Evolutionary conservation across 2,113 vertebrate genomes (phyloP).

Genomic region (Rynchops niger): DNA sequence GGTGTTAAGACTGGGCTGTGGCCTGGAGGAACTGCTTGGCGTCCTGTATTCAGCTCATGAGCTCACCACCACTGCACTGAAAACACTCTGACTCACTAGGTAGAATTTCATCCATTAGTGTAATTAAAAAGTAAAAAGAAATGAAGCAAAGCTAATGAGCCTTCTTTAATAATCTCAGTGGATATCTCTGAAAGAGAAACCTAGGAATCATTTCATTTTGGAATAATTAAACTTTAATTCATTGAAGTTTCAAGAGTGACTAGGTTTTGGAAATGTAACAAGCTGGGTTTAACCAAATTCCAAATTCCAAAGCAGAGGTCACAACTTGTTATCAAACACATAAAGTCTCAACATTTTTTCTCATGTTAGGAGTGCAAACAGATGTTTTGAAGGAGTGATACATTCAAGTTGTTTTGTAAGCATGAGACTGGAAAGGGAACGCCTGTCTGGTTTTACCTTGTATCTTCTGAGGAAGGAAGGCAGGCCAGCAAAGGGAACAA

Average conservation of each 20-base stretch:
- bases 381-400: constrained; percentile 9
- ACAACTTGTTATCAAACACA: constrained; percentile 62
- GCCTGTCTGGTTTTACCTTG: neutral
- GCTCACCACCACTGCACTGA: neutral
- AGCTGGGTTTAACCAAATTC: neutral
- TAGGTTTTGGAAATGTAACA: neutral
- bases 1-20: neutral
- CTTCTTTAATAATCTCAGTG: neutral
- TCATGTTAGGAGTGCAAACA: constrained; percentile 70
- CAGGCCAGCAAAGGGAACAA: neutral
- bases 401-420: constrained; percentile 57
- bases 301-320: constrained; percentile 16
- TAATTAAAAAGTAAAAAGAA: constrained; percentile 3
- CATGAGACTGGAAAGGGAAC: constrained; percentile 9
- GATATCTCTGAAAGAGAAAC: neutral
- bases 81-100: neutral
- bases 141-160: neutral
- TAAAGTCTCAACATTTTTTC: constrained; percentile 24
- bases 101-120: constrained; percentile 3
- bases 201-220: neutral
- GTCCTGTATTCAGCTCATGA: neutral
- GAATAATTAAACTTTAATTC: constrained; percentile 12
- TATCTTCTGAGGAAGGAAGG: neutral
- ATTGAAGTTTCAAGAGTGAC: neutral
- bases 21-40: neutral